A percentile compares a stretch with the other conserved stretches of the same genome.
Evolutionary conservation across 2,888 invertebrate genomes (phyloP).

Genomic region (Meliscaeva auricollis): DNA sequence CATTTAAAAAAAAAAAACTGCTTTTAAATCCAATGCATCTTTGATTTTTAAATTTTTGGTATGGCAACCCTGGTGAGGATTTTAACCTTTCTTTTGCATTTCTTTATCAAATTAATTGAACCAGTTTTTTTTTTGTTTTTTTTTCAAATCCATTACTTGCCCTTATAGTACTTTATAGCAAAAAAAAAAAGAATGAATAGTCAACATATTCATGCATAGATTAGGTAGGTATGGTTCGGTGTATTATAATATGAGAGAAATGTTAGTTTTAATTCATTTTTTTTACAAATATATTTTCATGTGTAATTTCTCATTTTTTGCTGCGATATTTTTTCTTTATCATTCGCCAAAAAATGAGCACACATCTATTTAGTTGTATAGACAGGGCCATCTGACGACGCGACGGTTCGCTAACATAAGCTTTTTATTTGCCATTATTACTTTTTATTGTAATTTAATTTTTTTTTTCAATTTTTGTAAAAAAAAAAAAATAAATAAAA

Average conservation of each 20-base stretch:
- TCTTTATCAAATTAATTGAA: too few species aligned
- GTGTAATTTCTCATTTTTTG: slow-evolving; percentile 40
- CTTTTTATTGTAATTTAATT: slow-evolving; percentile 67
- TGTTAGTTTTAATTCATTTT: slow-evolving; percentile 64
- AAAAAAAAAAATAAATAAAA: slow-evolving; percentile 35
- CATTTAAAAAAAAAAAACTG: too few species aligned
- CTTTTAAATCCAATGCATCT: too few species aligned
- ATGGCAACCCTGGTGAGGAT: too few species aligned
- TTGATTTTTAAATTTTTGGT: too few species aligned
- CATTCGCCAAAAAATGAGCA: slow-evolving; percentile 71
- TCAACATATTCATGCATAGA: slow-evolving; percentile 35
- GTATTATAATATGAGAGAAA: slow-evolving; percentile 38
- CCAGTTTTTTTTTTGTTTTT: too few species aligned
- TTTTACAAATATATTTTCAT: slow-evolving; percentile 20
- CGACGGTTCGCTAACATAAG: slow-evolving; percentile 68
- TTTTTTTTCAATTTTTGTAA: slow-evolving; percentile 40
- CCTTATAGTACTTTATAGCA: slow-evolving; percentile 4
- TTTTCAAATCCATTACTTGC: slow-evolving; percentile 8
- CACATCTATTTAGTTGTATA: slow-evolving; percentile 74
- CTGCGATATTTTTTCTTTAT: slow-evolving; percentile 55
- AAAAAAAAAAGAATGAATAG: slow-evolving; percentile 1
- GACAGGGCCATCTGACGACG: slow-evolving; percentile 49
- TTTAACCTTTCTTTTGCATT: too few species aligned
- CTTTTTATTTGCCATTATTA: slow-evolving; percentile 64
- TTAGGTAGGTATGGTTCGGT: slow-evolving; percentile 28